Percentiles rank a stretch among this genome's conserved stretches.
Evolutionary conservation across 2,113 vertebrate genomes (phyloP).

Genomic region (Erythrolamprus reginae): DNA sequence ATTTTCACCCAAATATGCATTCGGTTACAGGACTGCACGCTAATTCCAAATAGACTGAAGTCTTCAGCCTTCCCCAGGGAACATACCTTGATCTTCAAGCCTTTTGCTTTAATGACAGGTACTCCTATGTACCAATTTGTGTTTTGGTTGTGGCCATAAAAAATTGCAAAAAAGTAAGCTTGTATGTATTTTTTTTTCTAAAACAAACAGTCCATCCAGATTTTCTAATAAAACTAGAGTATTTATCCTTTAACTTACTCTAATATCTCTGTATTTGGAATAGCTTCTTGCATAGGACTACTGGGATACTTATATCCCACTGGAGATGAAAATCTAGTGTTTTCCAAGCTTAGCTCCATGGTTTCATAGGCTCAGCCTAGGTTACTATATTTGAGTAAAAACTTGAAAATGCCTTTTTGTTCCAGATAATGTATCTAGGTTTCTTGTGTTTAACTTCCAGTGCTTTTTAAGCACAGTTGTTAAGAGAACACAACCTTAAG

Average conservation of each 20-base stretch:
- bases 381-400: neutral
- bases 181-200: constrained; percentile 74
- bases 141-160: constrained; percentile 70
- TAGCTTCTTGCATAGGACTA: constrained; percentile 12
- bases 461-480: neutral
- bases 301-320: neutral
- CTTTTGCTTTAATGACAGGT: constrained; percentile 74
- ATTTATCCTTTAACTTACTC: constrained; percentile 35
- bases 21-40: constrained; percentile 59
- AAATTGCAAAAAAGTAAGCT: constrained; percentile 58
- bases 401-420: neutral
- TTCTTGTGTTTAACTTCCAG: neutral
- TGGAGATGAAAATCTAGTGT: neutral
- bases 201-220: constrained; percentile 50
- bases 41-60: constrained; percentile 64
- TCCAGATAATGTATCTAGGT: neutral
- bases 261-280: constrained; percentile 30
- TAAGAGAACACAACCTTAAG: neutral
- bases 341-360: neutral
- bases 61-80: constrained; percentile 68
- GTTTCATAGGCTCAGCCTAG: neutral
- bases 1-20: constrained; percentile 55
- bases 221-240: constrained; percentile 67
- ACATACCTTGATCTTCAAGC: constrained; percentile 57
- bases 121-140: constrained; percentile 75